A percentile compares a stretch with the other conserved stretches of the same genome.
Evolutionary conservation across 2,797 vertebrate genomes (phyloP).

Genomic region (Paedocypris micromegethes): DNA sequence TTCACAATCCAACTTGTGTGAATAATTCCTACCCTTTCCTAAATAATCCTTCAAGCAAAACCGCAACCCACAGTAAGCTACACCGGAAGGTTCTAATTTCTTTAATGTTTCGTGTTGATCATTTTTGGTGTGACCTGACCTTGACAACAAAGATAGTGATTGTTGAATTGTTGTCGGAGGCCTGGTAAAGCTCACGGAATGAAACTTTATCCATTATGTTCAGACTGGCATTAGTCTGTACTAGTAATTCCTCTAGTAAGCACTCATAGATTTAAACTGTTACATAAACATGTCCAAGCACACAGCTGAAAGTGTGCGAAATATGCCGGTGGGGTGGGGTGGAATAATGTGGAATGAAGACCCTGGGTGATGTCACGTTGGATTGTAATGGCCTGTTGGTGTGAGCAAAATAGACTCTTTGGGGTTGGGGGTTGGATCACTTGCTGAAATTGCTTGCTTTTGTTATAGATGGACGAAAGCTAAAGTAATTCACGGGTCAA

Average conservation of each 20-base stretch:
- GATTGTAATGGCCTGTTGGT: not conserved
- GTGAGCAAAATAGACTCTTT: constrained; percentile 4
- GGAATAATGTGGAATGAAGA: constrained; percentile 25
- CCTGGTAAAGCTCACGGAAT: constrained; percentile 17
- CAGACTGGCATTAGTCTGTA: not conserved
- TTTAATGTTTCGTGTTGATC: no score
- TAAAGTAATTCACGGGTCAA: constrained; percentile 33
- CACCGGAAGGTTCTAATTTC: no score
- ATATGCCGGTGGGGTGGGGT: constrained; percentile 7
- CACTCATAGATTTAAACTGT: constrained; percentile 2
- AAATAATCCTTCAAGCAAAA: no score
- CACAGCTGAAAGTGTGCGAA: constrained; percentile 20
- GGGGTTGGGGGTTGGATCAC: constrained; percentile 9
- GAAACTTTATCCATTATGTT: not conserved
- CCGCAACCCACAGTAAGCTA: no score
- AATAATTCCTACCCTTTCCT: no score
- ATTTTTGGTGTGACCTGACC: no score
- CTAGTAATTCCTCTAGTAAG: constrained; percentile 18
- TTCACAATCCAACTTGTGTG: no score
- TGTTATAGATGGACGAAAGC: constrained; percentile 22
- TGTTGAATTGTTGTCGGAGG: constrained; percentile 16
- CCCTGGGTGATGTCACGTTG: constrained; percentile 6
- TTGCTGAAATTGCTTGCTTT: constrained; percentile 14
- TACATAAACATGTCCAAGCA: constrained; percentile 25
- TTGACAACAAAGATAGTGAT: constrained; percentile 3